phyloP scores from a whole-genome alignment of 2,113 vertebrate genomes.

The Zootoca vivipara region DNA sequence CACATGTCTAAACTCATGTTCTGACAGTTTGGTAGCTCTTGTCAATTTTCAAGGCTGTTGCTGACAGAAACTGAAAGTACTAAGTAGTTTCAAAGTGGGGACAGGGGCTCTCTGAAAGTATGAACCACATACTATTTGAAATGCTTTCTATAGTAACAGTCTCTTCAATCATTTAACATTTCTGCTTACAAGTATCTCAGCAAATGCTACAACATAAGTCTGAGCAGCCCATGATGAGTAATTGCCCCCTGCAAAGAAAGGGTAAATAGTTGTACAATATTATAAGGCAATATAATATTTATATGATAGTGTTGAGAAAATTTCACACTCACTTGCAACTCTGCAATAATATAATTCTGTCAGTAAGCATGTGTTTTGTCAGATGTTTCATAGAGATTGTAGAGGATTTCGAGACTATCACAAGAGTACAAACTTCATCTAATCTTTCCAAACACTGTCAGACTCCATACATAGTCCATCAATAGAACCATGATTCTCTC shows the following conservation, averaged over 20 bases:
- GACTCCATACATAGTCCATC: not conserved
- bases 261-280: not conserved
- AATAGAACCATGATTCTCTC: not conserved
- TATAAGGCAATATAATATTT: not conserved
- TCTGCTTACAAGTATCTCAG: not conserved
- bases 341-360: not conserved
- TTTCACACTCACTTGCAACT: not conserved
- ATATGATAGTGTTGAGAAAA: not conserved
- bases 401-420: not conserved
- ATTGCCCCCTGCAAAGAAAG: not conserved
- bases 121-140: not conserved
- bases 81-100: not conserved
- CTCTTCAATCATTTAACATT: not conserved
- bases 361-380: not conserved
- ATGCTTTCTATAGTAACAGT: not conserved
- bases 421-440: not conserved
- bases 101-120: not conserved
- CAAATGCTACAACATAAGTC: not conserved
- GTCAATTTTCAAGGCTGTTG: slow-evolving; percentile 9
- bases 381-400: not conserved
- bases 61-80: slow-evolving; percentile 15
- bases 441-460: not conserved
- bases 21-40: slow-evolving; percentile 6
- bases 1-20: slow-evolving; percentile 12
- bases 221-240: not conserved